Percentiles rank a stretch among this genome's conserved stretches.
These are phyloP conservation scores for Calypte anna DNA, from an alignment of 2,113 vertebrate species.

Conservation along the genomic window DNA sequence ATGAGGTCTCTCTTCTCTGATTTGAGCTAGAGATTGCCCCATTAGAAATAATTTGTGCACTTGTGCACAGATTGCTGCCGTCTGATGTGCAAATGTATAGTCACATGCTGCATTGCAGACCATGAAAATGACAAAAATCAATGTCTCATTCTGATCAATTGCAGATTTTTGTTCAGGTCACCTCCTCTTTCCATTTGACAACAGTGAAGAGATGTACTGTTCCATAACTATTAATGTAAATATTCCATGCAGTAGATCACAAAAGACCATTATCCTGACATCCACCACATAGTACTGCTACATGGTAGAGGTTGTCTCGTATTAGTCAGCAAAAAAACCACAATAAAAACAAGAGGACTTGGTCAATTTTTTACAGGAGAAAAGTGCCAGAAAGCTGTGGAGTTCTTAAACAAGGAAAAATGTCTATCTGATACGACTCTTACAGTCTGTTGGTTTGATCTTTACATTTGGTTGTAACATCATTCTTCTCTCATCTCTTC, in stretches of 20 bases:
- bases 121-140: conserved; percentile 32
- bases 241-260: neutral
- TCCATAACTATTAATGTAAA: neutral
- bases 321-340: neutral
- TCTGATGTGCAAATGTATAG: neutral
- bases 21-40: neutral
- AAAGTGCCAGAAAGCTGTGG: neutral
- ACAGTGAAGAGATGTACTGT: neutral
- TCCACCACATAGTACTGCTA: neutral
- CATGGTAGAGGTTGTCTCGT: neutral
- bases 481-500: neutral
- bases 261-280: neutral
- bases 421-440: neutral
- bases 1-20: neutral
- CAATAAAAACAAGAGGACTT: fast-evolving
- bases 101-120: neutral
- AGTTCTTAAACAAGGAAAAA: neutral
- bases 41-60: neutral
- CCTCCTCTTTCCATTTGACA: neutral
- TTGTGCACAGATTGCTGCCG: neutral
- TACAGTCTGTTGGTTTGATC: neutral
- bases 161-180: neutral
- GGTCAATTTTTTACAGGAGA: neutral
- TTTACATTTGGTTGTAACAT: neutral
- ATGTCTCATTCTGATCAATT: neutral